These are phyloP conservation scores for Oncorhynchus mykiss DNA, from an alignment of 2,113 vertebrate species.

Conservation along the genomic window DNA sequence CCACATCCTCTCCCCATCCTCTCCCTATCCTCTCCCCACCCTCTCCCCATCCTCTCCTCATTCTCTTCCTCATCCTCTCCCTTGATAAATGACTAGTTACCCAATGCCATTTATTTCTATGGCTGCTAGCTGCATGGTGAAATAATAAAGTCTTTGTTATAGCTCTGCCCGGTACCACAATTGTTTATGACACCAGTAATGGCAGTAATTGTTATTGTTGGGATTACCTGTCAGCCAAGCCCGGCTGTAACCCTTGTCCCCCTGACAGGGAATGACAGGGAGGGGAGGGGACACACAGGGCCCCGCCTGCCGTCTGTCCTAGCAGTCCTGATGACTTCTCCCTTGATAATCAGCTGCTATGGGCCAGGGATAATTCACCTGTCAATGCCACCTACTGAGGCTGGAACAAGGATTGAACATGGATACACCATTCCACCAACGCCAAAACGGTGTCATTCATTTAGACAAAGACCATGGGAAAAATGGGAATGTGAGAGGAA, in stretches of 20 bases:
- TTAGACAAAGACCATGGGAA: conserved; percentile 78
- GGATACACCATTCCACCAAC: conserved; percentile 70
- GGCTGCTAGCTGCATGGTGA: conserved; percentile 69
- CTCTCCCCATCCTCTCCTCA: conserved; percentile 28
- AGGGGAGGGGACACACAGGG: conserved; percentile 59
- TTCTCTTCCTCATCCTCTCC: no score
- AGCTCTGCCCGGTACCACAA: conserved; percentile 85
- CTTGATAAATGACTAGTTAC: conserved; percentile 92
- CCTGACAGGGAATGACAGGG: conserved; percentile 98
- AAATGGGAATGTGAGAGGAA: conserved; percentile 60
- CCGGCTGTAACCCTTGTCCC: conserved; percentile 82
- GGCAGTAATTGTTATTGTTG: conserved; percentile 99
- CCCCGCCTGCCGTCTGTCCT: conserved; percentile 19
- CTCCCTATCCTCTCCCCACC: no score
- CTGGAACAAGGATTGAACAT: conserved; percentile 47
- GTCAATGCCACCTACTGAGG: conserved; percentile 89
- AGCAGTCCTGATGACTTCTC: conserved; percentile 95
- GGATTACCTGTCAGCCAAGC: conserved; percentile 99
- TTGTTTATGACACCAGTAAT: conserved; percentile 99
- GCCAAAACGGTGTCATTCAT: conserved; percentile 94
- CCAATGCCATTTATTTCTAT: conserved; percentile 95
- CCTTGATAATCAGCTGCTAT: conserved; percentile 95
- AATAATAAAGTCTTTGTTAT: conserved; percentile 95
- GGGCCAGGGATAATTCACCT: conserved; percentile 98
- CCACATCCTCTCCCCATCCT: no score